phyloP scores from a whole-genome alignment of 2,113 vertebrate species.

The Phasianus colchicus region DNA sequence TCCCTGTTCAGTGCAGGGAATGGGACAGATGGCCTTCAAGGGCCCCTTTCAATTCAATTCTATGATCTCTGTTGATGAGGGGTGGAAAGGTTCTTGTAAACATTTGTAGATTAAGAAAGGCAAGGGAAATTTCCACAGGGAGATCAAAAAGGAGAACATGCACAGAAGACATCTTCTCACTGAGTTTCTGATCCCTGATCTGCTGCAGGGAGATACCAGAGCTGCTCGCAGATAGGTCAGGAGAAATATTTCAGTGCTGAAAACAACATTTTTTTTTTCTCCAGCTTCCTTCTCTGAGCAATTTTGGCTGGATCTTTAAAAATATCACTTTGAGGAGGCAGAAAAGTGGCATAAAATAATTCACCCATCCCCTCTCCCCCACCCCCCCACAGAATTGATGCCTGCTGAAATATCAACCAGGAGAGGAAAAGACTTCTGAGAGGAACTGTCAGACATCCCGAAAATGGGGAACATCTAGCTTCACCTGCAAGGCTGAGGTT shows the following conservation, averaged over 20 bases:
- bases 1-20: too few relatives aligned
- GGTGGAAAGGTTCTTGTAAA: not conserved
- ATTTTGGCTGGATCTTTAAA: constrained; percentile 48
- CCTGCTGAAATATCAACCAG: constrained; percentile 39
- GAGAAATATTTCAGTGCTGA: constrained; percentile 47
- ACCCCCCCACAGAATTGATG: not conserved
- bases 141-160: not conserved
- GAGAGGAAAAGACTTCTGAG: not conserved
- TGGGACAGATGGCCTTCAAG: not conserved
- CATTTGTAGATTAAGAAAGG: not conserved
- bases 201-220: not conserved
- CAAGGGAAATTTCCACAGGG: not conserved
- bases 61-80: not conserved
- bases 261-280: constrained; percentile 55
- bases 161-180: not conserved
- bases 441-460: constrained; percentile 3
- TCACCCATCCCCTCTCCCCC: not conserved
- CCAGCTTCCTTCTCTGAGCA: constrained; percentile 34
- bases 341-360: constrained; percentile 24
- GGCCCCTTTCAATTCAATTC: not conserved
- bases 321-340: constrained; percentile 56
- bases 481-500: not conserved
- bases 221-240: not conserved
- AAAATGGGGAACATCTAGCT: constrained; percentile 3
- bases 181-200: not conserved